A percentile compares a stretch with the other conserved stretches of the same genome.
Conservation (phyloP, 35 echinoderm and acorn worm genomes). For the Apostichopus californicus region DNA sequence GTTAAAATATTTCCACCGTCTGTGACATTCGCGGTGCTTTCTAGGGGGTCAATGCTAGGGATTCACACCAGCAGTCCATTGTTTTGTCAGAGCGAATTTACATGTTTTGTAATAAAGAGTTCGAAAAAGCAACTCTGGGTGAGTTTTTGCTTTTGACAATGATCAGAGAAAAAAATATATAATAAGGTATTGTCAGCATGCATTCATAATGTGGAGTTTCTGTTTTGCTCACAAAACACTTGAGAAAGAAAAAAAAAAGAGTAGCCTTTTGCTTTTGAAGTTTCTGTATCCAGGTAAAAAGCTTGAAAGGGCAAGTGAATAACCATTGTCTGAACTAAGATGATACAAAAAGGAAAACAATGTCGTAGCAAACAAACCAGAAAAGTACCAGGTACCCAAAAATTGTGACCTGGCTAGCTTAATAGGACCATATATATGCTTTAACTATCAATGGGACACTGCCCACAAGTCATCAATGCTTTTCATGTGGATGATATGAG, state of each 20-base stretch:
- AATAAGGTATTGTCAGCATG: slow-evolving; percentile 19
- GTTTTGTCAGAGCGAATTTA: slow-evolving; percentile 48
- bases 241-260: not conserved
- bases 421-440: too few relatives aligned
- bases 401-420: too few relatives aligned
- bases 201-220: not conserved
- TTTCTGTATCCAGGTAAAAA: not conserved
- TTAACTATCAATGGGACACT: too few relatives aligned
- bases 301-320: not conserved
- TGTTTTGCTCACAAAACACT: not conserved
- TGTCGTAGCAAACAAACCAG: too few relatives aligned
- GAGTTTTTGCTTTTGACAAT: not conserved
- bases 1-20: slow-evolving; percentile 1
- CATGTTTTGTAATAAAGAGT: slow-evolving; percentile 8
- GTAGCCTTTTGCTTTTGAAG: too few relatives aligned
- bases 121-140: not conserved
- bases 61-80: slow-evolving; percentile 47
- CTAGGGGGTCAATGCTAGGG: slow-evolving; percentile 20
- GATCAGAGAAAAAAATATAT: not conserved
- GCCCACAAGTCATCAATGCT: too few relatives aligned
- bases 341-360: too few relatives aligned
- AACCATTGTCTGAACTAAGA: not conserved
- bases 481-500: too few relatives aligned
- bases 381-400: too few relatives aligned
- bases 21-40: not conserved